Percentiles rank a stretch among this genome's conserved stretches.
phyloP scores from a whole-genome alignment of 2,888 invertebrate genomes.

The Tolmerus cingulatus region DNA sequence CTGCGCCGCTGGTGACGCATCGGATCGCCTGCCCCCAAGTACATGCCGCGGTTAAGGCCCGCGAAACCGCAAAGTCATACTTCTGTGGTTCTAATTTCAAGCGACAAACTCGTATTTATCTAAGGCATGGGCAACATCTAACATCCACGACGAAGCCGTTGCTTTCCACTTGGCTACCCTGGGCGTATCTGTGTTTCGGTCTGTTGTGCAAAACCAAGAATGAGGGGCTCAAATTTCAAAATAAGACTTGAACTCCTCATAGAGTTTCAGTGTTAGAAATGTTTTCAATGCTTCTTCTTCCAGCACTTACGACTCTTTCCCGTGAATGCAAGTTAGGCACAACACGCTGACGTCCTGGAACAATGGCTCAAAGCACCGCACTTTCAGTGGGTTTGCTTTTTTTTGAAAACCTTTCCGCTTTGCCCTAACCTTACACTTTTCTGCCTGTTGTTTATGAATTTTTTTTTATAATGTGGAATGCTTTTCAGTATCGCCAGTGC shows the following conservation, averaged over 20 bases:
- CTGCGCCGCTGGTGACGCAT: background rate
- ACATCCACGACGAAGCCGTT: slow-evolving; percentile 34
- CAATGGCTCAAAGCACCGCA: slow-evolving; percentile 9
- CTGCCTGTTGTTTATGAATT: background rate
- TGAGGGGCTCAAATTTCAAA: slow-evolving; percentile 23
- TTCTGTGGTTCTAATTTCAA: slow-evolving; percentile 32
- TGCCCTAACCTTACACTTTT: background rate
- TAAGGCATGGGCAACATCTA: slow-evolving; percentile 23
- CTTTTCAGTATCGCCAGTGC: background rate
- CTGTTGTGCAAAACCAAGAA: slow-evolving; percentile 20
- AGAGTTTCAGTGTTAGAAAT: slow-evolving; percentile 18
- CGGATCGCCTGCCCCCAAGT: background rate
- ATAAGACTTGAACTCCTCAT: slow-evolving; percentile 33
- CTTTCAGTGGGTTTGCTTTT: background rate
- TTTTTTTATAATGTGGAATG: background rate
- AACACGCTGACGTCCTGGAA: background rate
- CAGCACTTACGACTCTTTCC: background rate
- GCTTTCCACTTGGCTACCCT: background rate
- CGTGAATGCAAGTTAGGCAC: background rate
- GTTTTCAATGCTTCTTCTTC: slow-evolving; percentile 15
- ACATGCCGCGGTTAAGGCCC: background rate
- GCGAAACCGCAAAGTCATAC: slow-evolving; percentile 27
- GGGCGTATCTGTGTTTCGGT: slow-evolving; percentile 6
- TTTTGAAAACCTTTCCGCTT: background rate
- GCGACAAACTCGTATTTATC: slow-evolving; percentile 18